Conservation (phyloP, 2,797 vertebrate species). For the Gymnopithys bicolor region DNA sequence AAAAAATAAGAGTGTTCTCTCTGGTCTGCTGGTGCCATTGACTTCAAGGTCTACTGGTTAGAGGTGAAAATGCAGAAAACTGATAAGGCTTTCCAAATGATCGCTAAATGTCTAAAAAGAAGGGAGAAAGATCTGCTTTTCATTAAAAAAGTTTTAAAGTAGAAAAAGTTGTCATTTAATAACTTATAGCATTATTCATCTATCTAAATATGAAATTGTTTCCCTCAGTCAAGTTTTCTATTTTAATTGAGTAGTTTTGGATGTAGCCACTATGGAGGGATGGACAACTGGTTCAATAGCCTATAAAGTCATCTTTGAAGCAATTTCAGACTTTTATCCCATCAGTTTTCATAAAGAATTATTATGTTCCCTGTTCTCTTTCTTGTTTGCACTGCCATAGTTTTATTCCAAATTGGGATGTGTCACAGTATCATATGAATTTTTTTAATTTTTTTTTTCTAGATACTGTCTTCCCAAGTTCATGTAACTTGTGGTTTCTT, state of each 20-base stretch:
- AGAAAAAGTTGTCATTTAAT: neutral
- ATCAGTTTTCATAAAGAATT: neutral
- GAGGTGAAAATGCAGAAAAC: neutral
- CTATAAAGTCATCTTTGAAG: neutral
- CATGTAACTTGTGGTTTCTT: neutral
- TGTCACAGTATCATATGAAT: neutral
- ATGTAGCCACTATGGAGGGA: neutral
- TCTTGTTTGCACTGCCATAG: neutral
- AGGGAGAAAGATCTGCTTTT: neutral
- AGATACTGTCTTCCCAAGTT: neutral
- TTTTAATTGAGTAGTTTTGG: neutral
- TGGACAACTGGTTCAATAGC: neutral
- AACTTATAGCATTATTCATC: neutral
- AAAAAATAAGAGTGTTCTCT: neutral
- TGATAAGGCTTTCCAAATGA: neutral
- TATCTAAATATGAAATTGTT: neutral
- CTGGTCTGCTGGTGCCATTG: neutral
- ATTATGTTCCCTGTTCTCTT: neutral
- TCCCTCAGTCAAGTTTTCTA: neutral
- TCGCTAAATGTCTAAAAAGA: neutral
- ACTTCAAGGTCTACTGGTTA: neutral
- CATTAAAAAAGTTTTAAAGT: neutral
- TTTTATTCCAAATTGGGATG: neutral
- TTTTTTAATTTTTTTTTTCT: neutral
- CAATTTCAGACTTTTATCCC: neutral